These are phyloP conservation scores for Drosophila paulistorum DNA, from an alignment of 1,140 invertebrate species.

Conservation along the genomic window DNA sequence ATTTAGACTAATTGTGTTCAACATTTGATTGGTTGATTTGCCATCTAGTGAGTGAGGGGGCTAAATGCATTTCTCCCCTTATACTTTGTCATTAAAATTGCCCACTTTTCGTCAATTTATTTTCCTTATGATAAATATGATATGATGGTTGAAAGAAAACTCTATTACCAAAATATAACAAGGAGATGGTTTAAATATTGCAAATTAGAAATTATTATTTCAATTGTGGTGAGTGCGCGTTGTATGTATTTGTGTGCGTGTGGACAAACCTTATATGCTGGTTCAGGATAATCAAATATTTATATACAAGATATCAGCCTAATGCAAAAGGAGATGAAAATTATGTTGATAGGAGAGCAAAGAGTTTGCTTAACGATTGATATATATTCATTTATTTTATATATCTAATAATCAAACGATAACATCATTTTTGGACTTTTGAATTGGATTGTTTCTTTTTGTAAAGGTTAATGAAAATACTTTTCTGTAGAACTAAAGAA, in stretches of 20 bases:
- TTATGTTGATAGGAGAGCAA: slow-evolving; percentile 7
- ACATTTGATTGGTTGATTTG: slow-evolving; percentile 69
- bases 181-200: slow-evolving; percentile 8
- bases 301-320: not conserved
- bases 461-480: too few relatives aligned
- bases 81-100: slow-evolving; percentile 63
- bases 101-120: slow-evolving; percentile 33
- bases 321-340: slow-evolving; percentile 8
- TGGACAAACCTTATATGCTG: slow-evolving; percentile 1
- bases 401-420: not conserved
- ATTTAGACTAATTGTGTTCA: slow-evolving; percentile 70
- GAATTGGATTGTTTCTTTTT: not conserved
- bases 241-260: not conserved
- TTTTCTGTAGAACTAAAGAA: too few relatives aligned
- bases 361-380: not conserved
- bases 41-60: slow-evolving; percentile 55
- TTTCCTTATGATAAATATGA: slow-evolving; percentile 6
- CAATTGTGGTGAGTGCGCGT: slow-evolving; percentile 16
- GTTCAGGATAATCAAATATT: slow-evolving; percentile 7
- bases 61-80: not conserved
- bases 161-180: slow-evolving; percentile 9
- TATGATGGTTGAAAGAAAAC: slow-evolving; percentile 23
- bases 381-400: not conserved
- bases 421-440: not conserved
- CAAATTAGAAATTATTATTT: slow-evolving; percentile 52